Evolutionary conservation across 1,140 invertebrate species (phyloP).

Genomic region (Scaptomyza pallida): DNA sequence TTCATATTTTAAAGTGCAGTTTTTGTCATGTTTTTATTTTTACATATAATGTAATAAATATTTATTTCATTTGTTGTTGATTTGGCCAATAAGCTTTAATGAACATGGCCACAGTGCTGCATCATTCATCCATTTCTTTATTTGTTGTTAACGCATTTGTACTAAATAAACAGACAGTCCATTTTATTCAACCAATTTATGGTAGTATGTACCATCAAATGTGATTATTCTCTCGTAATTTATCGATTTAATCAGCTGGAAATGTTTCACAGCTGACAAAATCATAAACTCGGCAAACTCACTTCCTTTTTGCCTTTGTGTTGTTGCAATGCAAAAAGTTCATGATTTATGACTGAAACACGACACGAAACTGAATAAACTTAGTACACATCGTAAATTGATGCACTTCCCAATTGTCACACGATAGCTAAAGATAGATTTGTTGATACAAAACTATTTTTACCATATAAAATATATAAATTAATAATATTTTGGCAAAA

Average conservation of each 20-base stretch:
- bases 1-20: constrained; percentile 33
- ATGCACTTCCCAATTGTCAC: constrained; percentile 27
- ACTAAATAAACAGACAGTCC: constrained; percentile 25
- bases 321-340: constrained; percentile 50
- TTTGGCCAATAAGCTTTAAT: constrained; percentile 60
- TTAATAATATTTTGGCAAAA: too few species aligned
- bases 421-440: not conserved
- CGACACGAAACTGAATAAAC: constrained; percentile 3
- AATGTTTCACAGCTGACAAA: constrained; percentile 81
- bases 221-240: constrained; percentile 77
- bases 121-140: constrained; percentile 17
- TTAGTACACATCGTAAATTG: constrained; percentile 14
- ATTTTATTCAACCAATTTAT: constrained; percentile 42
- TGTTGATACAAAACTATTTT: not conserved
- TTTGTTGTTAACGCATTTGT: constrained; percentile 50
- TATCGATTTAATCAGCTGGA: constrained; percentile 81
- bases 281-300: constrained; percentile 69
- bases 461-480: too few species aligned
- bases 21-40: constrained; percentile 30
- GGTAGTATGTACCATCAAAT: constrained; percentile 69
- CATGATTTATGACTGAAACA: constrained; percentile 47
- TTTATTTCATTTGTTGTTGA: constrained; percentile 45
- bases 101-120: constrained; percentile 40
- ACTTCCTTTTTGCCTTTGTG: constrained; percentile 29
- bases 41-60: constrained; percentile 50